Evolutionary conservation across 1,140 invertebrate species (phyloP).

Genomic region (Cotesia chilonis): DNA sequence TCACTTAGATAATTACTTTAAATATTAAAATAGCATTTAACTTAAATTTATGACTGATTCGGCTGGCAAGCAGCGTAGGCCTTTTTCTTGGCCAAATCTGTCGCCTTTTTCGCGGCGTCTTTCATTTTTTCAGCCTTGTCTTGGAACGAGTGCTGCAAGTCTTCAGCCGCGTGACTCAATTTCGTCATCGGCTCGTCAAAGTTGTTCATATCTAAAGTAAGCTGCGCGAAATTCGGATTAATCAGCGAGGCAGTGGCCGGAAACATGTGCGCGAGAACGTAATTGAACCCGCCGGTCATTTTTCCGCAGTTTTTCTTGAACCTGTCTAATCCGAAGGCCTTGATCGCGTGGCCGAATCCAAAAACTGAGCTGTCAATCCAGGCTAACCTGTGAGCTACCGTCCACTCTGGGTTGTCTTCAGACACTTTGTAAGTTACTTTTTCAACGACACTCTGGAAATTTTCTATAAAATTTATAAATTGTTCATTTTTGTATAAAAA

Average conservation of each 20-base stretch:
- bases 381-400: conserved; percentile 79
- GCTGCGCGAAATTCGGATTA: conserved; percentile 56
- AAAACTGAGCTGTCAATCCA: conserved; percentile 89
- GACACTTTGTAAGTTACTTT: conserved; percentile 82
- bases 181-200: conserved; percentile 46
- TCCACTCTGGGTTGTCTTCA: conserved; percentile 76
- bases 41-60: conserved; percentile 61
- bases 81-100: conserved; percentile 78
- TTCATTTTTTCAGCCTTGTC: conserved; percentile 74
- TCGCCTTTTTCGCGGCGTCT: conserved; percentile 78
- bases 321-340: conserved; percentile 86
- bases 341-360: conserved; percentile 86
- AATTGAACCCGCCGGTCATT: conserved; percentile 84
- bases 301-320: conserved; percentile 86
- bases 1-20: too few relatives aligned
- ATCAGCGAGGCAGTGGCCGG: conserved; percentile 64
- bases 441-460: conserved; percentile 82
- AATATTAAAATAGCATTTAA: neutral
- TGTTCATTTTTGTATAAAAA: too few relatives aligned
- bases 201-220: conserved; percentile 43
- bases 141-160: conserved; percentile 59
- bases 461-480: too few relatives aligned
- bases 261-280: conserved; percentile 79
- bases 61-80: conserved; percentile 69
- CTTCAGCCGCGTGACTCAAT: conserved; percentile 55